These are phyloP conservation scores for Porphyrio hochstetteri DNA, from an alignment of 2,113 vertebrate species.

Conservation along the genomic window DNA sequence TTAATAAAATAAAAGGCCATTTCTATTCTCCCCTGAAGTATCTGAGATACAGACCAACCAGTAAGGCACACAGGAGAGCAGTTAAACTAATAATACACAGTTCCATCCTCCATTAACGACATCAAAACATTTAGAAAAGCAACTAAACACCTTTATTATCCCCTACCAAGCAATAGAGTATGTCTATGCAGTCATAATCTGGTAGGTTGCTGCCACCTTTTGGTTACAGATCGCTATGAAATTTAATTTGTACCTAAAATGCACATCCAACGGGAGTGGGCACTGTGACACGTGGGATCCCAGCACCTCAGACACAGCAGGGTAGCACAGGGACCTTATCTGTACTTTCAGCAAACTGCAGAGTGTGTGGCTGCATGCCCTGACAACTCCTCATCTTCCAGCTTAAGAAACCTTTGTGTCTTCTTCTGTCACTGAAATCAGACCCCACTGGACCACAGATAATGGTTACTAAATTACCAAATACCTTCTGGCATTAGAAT, in stretches of 20 bases:
- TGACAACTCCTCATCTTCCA: background rate
- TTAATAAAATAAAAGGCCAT: background rate
- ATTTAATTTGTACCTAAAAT: background rate
- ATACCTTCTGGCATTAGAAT: background rate
- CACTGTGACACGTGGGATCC: fast-evolving
- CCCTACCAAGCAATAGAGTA: fast-evolving
- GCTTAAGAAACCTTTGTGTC: background rate
- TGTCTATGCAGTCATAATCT: too few relatives aligned
- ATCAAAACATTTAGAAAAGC: background rate
- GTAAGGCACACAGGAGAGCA: background rate
- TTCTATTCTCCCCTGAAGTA: background rate
- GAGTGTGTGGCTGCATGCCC: background rate
- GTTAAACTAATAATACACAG: background rate
- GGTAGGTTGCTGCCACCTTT: slow-evolving; percentile 53
- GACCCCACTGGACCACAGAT: background rate
- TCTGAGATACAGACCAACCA: background rate
- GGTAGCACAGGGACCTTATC: background rate
- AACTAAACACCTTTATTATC: background rate
- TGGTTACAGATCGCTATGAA: background rate
- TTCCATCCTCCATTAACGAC: background rate
- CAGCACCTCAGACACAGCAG: background rate
- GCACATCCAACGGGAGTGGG: background rate
- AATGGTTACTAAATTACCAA: background rate
- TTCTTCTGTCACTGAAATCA: background rate
- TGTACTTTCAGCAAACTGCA: background rate